phyloP scores from a whole-genome alignment of 1,140 invertebrate genomes.

The Drosophila leontia region DNA sequence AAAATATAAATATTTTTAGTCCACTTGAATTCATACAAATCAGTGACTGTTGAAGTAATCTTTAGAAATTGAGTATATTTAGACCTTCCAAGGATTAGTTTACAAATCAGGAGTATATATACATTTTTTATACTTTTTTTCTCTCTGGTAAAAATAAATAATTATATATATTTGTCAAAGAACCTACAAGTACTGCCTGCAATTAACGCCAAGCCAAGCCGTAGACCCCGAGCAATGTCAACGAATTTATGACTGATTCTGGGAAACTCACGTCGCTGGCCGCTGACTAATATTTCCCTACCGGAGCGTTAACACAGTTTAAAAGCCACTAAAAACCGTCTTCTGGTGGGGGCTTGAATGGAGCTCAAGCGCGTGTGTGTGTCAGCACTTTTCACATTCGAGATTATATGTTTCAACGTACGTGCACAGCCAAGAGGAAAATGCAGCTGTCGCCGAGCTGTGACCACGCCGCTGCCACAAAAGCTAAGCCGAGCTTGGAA shows the following conservation, averaged over 20 bases:
- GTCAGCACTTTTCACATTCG: conserved; percentile 48
- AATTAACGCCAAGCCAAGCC: conserved; percentile 22
- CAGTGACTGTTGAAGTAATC: no score
- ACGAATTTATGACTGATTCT: conserved; percentile 47
- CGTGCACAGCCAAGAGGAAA: conserved; percentile 42
- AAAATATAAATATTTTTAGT: not conserved
- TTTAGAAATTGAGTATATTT: not conserved
- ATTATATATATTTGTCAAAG: no score
- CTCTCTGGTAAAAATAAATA: not conserved
- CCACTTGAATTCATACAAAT: not conserved
- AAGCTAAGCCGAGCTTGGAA: conserved; percentile 18
- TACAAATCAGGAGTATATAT: not conserved
- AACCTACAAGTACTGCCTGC: not conserved
- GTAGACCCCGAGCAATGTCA: conserved; percentile 35
- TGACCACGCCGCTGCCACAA: conserved; percentile 1
- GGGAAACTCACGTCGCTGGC: conserved; percentile 39
- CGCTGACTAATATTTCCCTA: conserved; percentile 49
- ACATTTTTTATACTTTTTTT: not conserved
- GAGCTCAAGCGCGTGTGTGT: conserved; percentile 11
- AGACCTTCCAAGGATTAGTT: not conserved
- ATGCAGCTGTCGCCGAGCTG: conserved; percentile 42
- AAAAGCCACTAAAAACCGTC: conserved; percentile 40
- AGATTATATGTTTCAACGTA: conserved; percentile 15
- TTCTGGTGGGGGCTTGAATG: conserved; percentile 11
- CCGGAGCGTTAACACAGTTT: conserved; percentile 49